phyloP scores from a whole-genome alignment of 2,888 invertebrate species.

The Heteromurus nitidus region DNA sequence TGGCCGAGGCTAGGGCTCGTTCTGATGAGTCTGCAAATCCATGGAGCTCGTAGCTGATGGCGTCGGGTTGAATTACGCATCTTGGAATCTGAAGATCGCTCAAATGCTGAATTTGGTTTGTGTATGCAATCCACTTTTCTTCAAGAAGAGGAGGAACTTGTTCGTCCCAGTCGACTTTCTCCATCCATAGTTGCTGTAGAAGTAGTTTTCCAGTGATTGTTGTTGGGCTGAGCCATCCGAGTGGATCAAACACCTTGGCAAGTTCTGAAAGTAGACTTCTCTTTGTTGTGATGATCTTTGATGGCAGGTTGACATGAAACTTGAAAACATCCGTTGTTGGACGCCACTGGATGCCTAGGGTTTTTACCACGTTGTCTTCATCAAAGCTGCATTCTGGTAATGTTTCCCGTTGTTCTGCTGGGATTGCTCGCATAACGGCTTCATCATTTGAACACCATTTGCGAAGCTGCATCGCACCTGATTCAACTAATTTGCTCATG shows the following conservation, averaged over 20 bases:
- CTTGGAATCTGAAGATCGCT: slow-evolving; percentile 19
- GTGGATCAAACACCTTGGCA: slow-evolving; percentile 33
- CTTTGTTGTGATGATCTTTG: background rate
- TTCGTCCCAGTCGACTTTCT: slow-evolving; percentile 37
- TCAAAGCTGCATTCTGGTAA: background rate
- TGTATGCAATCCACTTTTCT: background rate
- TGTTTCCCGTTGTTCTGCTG: slow-evolving; percentile 28
- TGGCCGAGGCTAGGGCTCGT: background rate
- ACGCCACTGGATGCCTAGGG: slow-evolving; percentile 56
- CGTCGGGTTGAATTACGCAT: background rate
- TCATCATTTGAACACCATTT: slow-evolving; percentile 58
- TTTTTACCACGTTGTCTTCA: slow-evolving; percentile 21
- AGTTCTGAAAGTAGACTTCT: slow-evolving; percentile 25
- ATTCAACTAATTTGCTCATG: background rate
- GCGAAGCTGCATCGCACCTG: slow-evolving; percentile 33
- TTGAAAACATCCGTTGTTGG: slow-evolving; percentile 5
- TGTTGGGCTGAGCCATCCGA: slow-evolving; percentile 35
- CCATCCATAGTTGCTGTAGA: slow-evolving; percentile 25
- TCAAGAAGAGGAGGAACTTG: no score
- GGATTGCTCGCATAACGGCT: slow-evolving; percentile 33
- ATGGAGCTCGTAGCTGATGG: background rate
- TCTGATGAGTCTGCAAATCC: slow-evolving; percentile 28
- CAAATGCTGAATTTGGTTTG: no score
- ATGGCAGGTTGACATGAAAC: background rate
- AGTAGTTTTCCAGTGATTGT: slow-evolving; percentile 38